These are phyloP conservation scores for Macquaria australasica DNA, from an alignment of 2,113 vertebrate species.

Conservation along the genomic window DNA sequence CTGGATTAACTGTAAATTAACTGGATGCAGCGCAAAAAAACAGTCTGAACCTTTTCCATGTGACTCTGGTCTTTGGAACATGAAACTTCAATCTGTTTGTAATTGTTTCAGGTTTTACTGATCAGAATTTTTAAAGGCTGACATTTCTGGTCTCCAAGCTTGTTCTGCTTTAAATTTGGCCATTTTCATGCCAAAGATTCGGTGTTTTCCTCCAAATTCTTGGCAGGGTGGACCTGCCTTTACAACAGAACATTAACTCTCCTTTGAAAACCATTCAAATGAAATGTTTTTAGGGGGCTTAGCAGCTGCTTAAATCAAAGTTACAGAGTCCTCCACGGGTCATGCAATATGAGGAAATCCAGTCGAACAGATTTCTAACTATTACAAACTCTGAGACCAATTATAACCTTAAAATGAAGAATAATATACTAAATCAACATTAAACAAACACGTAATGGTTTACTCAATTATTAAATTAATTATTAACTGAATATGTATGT, in stretches of 20 bases:
- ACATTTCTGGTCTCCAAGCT: background rate
- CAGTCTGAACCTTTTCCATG: conserved; percentile 2
- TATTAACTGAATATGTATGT: background rate
- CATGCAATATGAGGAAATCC: background rate
- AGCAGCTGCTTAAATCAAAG: background rate
- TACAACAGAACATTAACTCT: background rate
- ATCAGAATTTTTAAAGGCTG: background rate
- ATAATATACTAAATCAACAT: background rate
- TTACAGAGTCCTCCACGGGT: background rate
- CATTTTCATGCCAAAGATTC: conserved; percentile 15
- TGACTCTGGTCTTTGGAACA: background rate
- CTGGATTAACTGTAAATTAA: background rate
- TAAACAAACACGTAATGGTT: no score
- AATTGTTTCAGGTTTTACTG: background rate
- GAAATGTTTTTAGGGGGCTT: background rate
- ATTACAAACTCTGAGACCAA: background rate
- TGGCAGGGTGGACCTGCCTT: background rate
- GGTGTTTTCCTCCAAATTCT: background rate
- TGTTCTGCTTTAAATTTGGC: conserved; percentile 9
- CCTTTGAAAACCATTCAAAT: background rate
- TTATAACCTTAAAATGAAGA: background rate
- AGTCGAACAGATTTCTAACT: background rate
- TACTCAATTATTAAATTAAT: background rate
- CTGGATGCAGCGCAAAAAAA: background rate
- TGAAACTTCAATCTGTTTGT: background rate